phyloP scores from a whole-genome alignment of 2,113 vertebrate species.

The Pelodiscus sinensis region DNA sequence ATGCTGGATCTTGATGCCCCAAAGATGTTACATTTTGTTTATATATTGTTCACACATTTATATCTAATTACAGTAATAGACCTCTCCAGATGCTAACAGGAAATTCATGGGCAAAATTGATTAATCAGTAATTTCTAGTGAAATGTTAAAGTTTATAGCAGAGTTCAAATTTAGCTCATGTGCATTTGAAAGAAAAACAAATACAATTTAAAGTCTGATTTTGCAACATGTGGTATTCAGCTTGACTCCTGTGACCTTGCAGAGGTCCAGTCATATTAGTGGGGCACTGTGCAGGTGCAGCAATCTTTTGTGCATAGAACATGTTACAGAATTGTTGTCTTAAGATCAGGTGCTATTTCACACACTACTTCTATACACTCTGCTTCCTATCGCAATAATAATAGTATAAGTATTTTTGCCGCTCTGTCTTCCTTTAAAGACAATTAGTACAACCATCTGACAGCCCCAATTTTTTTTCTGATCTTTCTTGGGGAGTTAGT shows the following conservation, averaged over 20 bases:
- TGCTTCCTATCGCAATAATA: not conserved
- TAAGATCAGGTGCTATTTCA: not conserved
- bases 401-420: not conserved
- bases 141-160: not conserved
- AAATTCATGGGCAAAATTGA: fast-evolving
- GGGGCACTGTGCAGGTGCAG: not conserved
- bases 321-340: not conserved
- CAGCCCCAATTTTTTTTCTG: not conserved
- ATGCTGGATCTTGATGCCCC: not conserved
- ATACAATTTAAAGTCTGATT: not conserved
- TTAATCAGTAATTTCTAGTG: not conserved
- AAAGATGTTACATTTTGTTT: not conserved
- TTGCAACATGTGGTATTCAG: not conserved
- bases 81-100: fast-evolving
- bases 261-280: not conserved
- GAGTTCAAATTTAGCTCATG: not conserved
- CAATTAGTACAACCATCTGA: not conserved
- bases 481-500: not conserved
- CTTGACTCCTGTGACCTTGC: not conserved
- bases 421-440: not conserved
- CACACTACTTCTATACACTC: not conserved
- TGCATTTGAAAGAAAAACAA: not conserved
- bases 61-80: fast-evolving
- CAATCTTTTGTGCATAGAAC: not conserved
- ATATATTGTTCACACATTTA: fast-evolving